These are phyloP conservation scores for Hartigia nigra DNA, from an alignment of 2,888 invertebrate species.

Conservation along the genomic window DNA sequence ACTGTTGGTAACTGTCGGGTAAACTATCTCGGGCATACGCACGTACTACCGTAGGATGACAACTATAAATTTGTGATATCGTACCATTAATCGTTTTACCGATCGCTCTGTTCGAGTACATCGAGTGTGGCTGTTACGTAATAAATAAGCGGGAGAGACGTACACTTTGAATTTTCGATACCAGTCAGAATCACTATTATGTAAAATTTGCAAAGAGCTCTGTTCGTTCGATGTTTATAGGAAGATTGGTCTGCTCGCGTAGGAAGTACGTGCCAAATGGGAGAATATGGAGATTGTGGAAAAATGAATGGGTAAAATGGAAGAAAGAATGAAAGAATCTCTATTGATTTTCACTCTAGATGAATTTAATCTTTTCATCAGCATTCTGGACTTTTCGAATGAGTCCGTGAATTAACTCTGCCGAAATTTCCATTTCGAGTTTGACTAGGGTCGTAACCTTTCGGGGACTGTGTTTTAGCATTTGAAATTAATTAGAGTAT, in stretches of 20 bases:
- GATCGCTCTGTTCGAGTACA: neutral
- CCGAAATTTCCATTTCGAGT: neutral
- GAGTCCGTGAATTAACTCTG: neutral
- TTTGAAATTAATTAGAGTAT: neutral
- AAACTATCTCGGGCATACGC: neutral
- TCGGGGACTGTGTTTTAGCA: neutral
- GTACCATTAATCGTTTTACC: neutral
- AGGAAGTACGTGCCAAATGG: neutral
- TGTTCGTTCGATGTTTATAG: neutral
- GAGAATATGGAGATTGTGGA: neutral
- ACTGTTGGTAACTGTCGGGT: neutral
- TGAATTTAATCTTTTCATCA: neutral
- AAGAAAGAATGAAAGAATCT: neutral
- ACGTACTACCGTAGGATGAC: neutral
- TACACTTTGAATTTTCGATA: neutral
- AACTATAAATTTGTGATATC: neutral
- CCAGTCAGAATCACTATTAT: neutral
- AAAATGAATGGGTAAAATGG: neutral
- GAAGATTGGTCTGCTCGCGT: neutral
- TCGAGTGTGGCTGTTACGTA: neutral
- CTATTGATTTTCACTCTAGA: neutral
- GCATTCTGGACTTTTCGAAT: neutral
- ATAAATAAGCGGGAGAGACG: neutral
- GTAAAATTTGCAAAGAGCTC: neutral
- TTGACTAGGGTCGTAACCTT: neutral